Percentiles rank a stretch among this genome's conserved stretches.
Conservation (phyloP, 2,797 vertebrate genomes). For the Sebastes matsubarae region DNA sequence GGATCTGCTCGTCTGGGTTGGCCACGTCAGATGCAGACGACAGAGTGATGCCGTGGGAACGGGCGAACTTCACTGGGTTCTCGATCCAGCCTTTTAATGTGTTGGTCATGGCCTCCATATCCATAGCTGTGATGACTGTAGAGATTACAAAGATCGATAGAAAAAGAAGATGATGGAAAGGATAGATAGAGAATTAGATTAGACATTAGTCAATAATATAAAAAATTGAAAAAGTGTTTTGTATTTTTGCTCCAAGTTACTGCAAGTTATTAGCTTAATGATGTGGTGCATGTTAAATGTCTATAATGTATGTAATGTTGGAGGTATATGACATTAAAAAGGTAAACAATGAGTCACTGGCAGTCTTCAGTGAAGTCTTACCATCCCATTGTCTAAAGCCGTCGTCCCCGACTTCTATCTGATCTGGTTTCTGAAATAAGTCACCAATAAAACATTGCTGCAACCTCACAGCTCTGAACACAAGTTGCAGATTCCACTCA, state of each 20-base stretch:
- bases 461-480: slow-evolving; percentile 79
- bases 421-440: slow-evolving; percentile 99
- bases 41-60: slow-evolving; percentile 87
- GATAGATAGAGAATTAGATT: background rate
- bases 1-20: slow-evolving; percentile 76
- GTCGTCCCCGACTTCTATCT: slow-evolving; percentile 97
- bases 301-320: background rate
- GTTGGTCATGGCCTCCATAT: slow-evolving; percentile 96
- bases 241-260: background rate
- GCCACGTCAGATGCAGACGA: slow-evolving; percentile 64
- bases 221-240: slow-evolving; percentile 19
- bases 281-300: background rate
- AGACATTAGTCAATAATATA: slow-evolving; percentile 21
- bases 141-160: background rate
- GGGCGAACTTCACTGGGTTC: slow-evolving; percentile 93
- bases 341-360: slow-evolving; percentile 52
- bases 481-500: slow-evolving; percentile 70
- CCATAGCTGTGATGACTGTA: slow-evolving; percentile 90
- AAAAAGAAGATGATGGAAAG: slow-evolving; percentile 5
- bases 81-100: slow-evolving; percentile 90
- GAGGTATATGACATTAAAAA: background rate
- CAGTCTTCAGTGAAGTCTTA: slow-evolving; percentile 84
- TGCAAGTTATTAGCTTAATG: background rate
- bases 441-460: slow-evolving; percentile 94
- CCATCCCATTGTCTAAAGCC: slow-evolving; percentile 99